Conservation (phyloP, 1,140 invertebrate genomes). For the Zaprionus kolodkinae region DNA sequence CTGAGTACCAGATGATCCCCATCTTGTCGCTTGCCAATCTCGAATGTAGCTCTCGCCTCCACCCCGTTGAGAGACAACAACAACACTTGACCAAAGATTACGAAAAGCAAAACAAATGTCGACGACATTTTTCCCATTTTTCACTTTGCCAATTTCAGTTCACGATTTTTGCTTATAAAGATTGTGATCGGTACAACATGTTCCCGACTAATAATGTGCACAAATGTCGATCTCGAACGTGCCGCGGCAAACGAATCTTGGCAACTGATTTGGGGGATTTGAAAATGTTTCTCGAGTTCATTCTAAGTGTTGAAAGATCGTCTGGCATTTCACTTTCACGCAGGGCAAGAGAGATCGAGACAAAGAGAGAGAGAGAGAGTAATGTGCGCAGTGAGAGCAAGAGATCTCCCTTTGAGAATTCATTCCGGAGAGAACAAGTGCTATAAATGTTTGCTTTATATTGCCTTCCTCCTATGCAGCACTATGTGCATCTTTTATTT, state of each 20-base stretch:
- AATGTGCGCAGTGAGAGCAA: constrained; percentile 9
- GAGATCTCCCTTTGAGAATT: constrained; percentile 1
- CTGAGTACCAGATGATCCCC: constrained; percentile 72
- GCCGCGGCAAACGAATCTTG: constrained; percentile 63
- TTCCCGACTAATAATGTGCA: constrained; percentile 18
- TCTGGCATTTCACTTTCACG: constrained; percentile 53
- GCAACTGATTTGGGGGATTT: constrained; percentile 56
- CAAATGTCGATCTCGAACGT: constrained; percentile 39
- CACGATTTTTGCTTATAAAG: neutral
- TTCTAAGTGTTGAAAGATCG: constrained; percentile 62
- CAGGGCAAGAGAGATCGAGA: constrained; percentile 11
- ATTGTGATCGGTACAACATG: constrained; percentile 29
- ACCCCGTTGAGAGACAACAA: constrained; percentile 17
- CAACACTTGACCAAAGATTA: constrained; percentile 35
- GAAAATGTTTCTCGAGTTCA: constrained; percentile 3
- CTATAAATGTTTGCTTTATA: neutral
- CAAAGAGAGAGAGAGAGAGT: too few species aligned
- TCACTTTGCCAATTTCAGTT: constrained; percentile 11
- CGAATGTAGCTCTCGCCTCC: constrained; percentile 51
- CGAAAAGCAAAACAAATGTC: constrained; percentile 21
- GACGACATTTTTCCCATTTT: constrained; percentile 36
- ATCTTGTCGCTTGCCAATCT: constrained; percentile 54
- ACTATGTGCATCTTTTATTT: neutral
- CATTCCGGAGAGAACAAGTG: neutral
- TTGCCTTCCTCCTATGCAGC: neutral